Evolutionary conservation across 1,140 invertebrate species (phyloP).

Genomic region (Drosophila guanche): DNA sequence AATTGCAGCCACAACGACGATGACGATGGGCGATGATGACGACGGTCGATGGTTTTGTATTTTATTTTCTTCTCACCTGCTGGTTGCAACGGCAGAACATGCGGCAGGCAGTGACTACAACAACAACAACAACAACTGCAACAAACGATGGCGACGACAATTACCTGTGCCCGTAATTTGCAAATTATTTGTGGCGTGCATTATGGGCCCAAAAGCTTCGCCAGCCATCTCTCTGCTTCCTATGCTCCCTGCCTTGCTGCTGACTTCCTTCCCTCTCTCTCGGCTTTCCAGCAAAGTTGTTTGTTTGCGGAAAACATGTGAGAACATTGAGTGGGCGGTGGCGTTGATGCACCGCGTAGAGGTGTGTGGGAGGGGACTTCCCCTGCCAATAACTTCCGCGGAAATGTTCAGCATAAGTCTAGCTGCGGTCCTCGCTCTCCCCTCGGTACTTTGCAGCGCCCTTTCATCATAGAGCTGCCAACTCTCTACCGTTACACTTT

Average conservation of each 20-base stretch:
- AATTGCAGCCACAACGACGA: slow-evolving; percentile 34
- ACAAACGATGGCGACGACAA: slow-evolving; percentile 38
- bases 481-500: slow-evolving; percentile 22
- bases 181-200: slow-evolving; percentile 67
- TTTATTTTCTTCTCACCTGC: slow-evolving; percentile 54
- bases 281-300: slow-evolving; percentile 26
- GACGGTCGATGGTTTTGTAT: slow-evolving; percentile 27
- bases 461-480: slow-evolving; percentile 5
- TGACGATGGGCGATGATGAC: slow-evolving; percentile 13
- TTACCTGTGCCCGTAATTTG: slow-evolving; percentile 67
- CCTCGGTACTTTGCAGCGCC: no score
- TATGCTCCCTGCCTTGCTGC: slow-evolving; percentile 2
- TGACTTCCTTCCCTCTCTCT: slow-evolving; percentile 6
- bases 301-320: slow-evolving; percentile 61
- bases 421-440: neutral
- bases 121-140: slow-evolving; percentile 13
- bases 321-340: slow-evolving; percentile 14
- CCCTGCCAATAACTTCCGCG: slow-evolving; percentile 23
- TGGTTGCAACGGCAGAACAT: neutral
- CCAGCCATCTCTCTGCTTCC: slow-evolving; percentile 3
- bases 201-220: slow-evolving; percentile 25
- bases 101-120: slow-evolving; percentile 5
- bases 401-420: slow-evolving; percentile 28
- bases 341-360: neutral
- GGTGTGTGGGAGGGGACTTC: neutral